Evolutionary conservation across 1,140 invertebrate genomes (phyloP).

Genomic region (Meloidogyne hapla): DNA sequence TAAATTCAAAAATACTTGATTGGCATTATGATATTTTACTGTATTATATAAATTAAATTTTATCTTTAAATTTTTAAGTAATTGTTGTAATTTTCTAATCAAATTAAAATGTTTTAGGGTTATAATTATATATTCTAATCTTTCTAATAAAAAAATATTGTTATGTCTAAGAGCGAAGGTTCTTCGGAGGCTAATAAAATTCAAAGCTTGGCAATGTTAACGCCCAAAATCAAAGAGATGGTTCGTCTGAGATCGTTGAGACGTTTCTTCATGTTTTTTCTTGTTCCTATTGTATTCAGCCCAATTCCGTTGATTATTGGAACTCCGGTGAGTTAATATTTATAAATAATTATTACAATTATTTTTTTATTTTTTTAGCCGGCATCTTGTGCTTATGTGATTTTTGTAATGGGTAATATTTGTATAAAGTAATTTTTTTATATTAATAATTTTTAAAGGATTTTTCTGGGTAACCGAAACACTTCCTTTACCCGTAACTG

Average conservation of each 20-base stretch:
- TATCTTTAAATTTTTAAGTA: no score
- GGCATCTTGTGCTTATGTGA: slow-evolving; percentile 51
- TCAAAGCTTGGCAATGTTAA: background rate
- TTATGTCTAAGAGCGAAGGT: background rate
- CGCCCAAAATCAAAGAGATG: background rate
- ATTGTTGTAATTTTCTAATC: no score
- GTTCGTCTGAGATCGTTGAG: background rate
- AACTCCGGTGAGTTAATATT: slow-evolving; percentile 11
- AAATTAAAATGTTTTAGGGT: no score
- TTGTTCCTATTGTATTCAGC: background rate
- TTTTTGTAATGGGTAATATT: slow-evolving; percentile 47
- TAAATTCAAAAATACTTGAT: no score
- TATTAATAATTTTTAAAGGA: slow-evolving; percentile 7
- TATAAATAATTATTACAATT: background rate
- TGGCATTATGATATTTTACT: no score
- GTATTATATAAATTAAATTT: no score
- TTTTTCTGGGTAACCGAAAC: slow-evolving; percentile 65
- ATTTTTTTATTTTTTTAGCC: slow-evolving; percentile 49
- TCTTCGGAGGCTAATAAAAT: background rate
- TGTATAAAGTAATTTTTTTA: background rate
- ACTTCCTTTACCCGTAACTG: slow-evolving; percentile 65
- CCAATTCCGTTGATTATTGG: slow-evolving; percentile 5
- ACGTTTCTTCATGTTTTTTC: slow-evolving; percentile 6
- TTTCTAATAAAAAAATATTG: no score
- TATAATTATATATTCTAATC: no score